Evolutionary conservation across 2,888 invertebrate species (phyloP).

Genomic region (Tetranychus truncatus): DNA sequence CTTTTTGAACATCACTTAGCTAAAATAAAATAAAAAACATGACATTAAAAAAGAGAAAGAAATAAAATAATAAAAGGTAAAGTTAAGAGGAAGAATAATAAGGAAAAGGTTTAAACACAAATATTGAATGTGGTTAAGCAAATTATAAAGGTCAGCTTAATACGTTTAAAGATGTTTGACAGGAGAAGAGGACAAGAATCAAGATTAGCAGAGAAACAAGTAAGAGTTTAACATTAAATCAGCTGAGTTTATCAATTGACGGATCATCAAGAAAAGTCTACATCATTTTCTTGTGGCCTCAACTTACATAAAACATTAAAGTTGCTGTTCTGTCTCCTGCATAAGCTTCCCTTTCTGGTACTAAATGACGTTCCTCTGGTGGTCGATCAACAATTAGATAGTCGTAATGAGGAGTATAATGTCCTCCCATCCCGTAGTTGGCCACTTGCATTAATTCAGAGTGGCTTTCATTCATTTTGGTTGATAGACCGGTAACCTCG

Average conservation of each 20-base stretch:
- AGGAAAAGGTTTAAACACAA: no score
- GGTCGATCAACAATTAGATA: conserved; percentile 31
- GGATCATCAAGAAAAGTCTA: not conserved
- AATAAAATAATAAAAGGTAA: not conserved
- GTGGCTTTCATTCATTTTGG: conserved; percentile 27
- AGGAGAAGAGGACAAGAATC: no score
- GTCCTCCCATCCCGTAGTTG: conserved; percentile 95
- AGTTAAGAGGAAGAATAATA: not conserved
- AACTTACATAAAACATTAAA: conserved; percentile 59
- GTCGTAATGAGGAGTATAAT: conserved; percentile 92
- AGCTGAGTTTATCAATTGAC: not conserved
- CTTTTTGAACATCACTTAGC: conserved; percentile 83
- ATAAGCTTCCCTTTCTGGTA: conserved; percentile 40
- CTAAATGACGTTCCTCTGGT: conserved; percentile 29
- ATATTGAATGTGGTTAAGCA: no score
- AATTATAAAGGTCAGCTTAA: no score
- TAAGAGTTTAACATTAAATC: not conserved
- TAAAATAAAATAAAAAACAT: conserved; percentile 12
- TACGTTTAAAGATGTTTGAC: no score
- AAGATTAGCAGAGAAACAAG: no score
- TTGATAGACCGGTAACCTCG: conserved; percentile 30
- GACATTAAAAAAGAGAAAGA: not conserved
- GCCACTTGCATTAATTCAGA: conserved; percentile 45
- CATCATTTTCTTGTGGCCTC: not conserved
- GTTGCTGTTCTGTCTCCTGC: conserved; percentile 91